A percentile compares a stretch with the other conserved stretches of the same genome.
Conservation (phyloP, 2,113 vertebrate genomes). For the Cheirogaleus medius region DNA sequence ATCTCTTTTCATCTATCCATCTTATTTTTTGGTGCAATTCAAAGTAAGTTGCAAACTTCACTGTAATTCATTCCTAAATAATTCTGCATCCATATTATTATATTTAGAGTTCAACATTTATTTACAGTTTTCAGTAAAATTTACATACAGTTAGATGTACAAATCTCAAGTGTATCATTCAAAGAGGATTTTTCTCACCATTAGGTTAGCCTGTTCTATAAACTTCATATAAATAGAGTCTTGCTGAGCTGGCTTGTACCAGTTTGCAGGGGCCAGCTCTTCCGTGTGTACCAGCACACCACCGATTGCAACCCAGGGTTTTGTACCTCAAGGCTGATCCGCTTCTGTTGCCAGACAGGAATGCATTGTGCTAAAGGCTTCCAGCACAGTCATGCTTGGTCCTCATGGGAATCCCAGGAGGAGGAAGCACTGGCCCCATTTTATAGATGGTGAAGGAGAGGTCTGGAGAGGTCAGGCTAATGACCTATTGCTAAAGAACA, state of each 20-base stretch:
- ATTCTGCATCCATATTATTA: neutral
- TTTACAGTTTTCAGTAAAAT: neutral
- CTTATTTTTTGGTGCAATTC: neutral
- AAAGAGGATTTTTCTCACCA: neutral
- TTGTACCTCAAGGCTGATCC: neutral
- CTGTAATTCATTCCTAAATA: neutral
- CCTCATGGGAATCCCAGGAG: neutral
- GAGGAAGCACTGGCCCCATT: neutral
- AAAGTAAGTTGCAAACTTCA: neutral
- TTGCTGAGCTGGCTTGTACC: neutral
- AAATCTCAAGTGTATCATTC: neutral
- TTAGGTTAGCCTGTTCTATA: neutral
- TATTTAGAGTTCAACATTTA: neutral
- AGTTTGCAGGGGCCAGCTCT: neutral
- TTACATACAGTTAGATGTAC: neutral
- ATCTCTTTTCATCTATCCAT: neutral
- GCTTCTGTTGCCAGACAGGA: neutral
- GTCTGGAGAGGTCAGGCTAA: neutral
- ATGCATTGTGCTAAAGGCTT: neutral
- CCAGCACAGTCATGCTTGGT: neutral
- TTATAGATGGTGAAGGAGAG: neutral
- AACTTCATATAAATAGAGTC: neutral
- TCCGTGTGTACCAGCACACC: neutral
- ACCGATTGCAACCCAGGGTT: neutral
- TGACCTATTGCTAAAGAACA: neutral